These are phyloP conservation scores for Procambarus clarkii DNA, from an alignment of 1,140 invertebrate species.

Conservation along the genomic window DNA sequence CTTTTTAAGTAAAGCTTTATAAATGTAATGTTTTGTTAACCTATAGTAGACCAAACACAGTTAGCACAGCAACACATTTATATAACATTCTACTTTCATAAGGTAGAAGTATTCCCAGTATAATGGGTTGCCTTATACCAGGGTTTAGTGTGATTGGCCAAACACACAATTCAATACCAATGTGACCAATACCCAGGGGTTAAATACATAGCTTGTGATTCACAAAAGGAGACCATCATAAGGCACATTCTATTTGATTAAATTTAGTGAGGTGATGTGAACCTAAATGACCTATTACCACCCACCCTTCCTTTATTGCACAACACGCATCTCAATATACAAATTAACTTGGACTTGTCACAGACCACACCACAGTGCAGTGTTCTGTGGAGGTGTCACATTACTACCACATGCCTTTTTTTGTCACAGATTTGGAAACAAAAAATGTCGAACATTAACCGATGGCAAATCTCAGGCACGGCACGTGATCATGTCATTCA, in stretches of 20 bases:
- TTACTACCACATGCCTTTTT: not conserved
- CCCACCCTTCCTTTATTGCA: not conserved
- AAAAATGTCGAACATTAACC: not conserved
- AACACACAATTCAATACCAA: no score
- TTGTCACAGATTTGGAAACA: not conserved
- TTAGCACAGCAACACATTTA: no score
- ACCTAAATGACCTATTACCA: not conserved
- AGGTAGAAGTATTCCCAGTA: no score
- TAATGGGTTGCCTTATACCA: no score
- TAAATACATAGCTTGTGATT: not conserved
- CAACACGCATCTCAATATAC: not conserved
- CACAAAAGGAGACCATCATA: not conserved
- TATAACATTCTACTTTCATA: no score
- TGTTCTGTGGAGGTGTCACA: not conserved
- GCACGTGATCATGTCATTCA: no score
- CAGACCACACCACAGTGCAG: not conserved
- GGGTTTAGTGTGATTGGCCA: no score
- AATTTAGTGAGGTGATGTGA: not conserved
- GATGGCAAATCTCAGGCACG: no score
- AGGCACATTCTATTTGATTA: not conserved
- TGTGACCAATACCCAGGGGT: no score
- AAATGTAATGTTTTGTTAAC: no score
- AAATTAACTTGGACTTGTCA: not conserved
- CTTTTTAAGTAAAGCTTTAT: no score
- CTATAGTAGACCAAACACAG: no score